phyloP scores from a whole-genome alignment of 2,113 vertebrate species.

The Thomomys bottae region DNA sequence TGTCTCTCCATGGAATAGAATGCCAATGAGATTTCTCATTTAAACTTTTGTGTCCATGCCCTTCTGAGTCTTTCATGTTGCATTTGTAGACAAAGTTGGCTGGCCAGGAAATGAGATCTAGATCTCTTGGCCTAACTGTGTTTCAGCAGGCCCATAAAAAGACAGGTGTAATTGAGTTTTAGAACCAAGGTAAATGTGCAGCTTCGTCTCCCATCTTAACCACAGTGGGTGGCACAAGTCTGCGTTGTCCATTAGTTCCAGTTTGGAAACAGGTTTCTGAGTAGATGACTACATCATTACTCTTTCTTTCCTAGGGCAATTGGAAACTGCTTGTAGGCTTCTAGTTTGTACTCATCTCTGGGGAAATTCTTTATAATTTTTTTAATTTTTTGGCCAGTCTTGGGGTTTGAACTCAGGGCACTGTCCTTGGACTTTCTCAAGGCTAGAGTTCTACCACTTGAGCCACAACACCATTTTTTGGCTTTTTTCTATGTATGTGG shows the following conservation, averaged over 20 bases:
- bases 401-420: too few species aligned
- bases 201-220: background rate
- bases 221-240: background rate
- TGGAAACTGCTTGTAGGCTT: constrained; percentile 12
- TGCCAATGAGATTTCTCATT: background rate
- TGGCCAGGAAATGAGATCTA: background rate
- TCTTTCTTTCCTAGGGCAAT: background rate
- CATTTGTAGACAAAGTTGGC: background rate
- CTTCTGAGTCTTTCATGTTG: background rate
- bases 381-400: too few species aligned
- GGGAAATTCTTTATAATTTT: too few species aligned
- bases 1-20: background rate
- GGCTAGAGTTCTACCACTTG: too few species aligned
- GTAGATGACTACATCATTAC: background rate
- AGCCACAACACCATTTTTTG: too few species aligned
- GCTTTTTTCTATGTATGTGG: too few species aligned
- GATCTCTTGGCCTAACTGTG: background rate
- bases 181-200: background rate
- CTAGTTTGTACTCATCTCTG: too few species aligned
- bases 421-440: too few species aligned
- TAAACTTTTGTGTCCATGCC: background rate
- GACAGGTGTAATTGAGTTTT: background rate
- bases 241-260: background rate
- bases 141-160: background rate
- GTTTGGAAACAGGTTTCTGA: background rate